Conservation (phyloP, 2,797 vertebrate species). For the Gobio occitaniae region DNA sequence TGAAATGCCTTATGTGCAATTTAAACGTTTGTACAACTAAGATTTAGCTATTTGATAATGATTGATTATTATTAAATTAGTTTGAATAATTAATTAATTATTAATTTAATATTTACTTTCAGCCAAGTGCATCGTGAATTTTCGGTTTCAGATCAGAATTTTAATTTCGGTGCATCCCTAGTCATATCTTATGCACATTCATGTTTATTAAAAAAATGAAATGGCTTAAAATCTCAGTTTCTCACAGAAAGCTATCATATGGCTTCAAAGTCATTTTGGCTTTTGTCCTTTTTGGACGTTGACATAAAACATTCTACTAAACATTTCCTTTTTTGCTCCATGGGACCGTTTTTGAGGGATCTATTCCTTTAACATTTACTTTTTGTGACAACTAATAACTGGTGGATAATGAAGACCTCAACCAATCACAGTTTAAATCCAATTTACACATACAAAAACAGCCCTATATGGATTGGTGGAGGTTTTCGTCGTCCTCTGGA, state of each 20-base stretch:
- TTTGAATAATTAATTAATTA: too few species aligned
- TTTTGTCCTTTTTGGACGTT: not conserved
- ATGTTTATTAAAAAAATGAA: not conserved
- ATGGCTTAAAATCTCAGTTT: not conserved
- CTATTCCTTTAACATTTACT: not conserved
- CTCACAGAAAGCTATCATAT: not conserved
- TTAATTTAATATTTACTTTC: too few species aligned
- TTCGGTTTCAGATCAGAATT: fast-evolving
- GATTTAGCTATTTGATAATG: too few species aligned
- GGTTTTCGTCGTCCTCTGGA: not conserved
- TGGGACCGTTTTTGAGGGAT: not conserved
- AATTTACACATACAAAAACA: slow-evolving; percentile 24
- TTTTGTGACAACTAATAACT: not conserved
- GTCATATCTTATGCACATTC: not conserved
- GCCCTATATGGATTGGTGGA: slow-evolving; percentile 22
- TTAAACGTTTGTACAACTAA: too few species aligned
- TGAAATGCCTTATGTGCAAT: too few species aligned
- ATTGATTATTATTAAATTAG: too few species aligned
- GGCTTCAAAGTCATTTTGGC: not conserved
- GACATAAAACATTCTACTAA: too few species aligned
- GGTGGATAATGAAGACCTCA: slow-evolving; percentile 10
- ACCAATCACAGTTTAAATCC: slow-evolving; percentile 5
- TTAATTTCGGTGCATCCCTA: not conserved
- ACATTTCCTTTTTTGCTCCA: not conserved
- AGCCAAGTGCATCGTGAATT: too few species aligned